phyloP scores from a whole-genome alignment of 2,888 invertebrate species.

The Agrotis puta region DNA sequence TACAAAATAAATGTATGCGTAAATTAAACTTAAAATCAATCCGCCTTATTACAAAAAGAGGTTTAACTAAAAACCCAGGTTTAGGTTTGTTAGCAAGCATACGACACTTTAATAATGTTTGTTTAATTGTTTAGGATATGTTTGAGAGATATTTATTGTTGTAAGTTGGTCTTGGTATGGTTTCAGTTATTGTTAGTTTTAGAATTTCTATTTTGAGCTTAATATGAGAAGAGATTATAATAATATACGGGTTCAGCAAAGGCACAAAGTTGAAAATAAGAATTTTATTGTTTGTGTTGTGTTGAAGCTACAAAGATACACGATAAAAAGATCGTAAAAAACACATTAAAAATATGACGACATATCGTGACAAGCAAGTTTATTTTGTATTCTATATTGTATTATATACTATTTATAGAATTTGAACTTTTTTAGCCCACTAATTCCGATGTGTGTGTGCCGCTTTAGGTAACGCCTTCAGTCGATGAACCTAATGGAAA shows the following conservation, averaged over 20 bases:
- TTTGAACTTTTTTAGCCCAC: no score
- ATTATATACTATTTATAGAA: no score
- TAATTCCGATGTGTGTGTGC: no score
- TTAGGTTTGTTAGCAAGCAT: slow-evolving; percentile 33
- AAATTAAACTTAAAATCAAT: slow-evolving; percentile 42
- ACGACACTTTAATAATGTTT: slow-evolving; percentile 31
- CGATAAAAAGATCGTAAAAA: no score
- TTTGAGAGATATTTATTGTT: slow-evolving; percentile 28
- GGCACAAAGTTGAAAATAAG: slow-evolving; percentile 3
- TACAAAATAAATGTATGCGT: slow-evolving; percentile 30
- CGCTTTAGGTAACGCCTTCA: no score
- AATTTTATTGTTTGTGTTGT: background rate
- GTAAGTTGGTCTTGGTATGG: slow-evolving; percentile 3
- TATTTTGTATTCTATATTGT: no score
- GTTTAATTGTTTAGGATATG: slow-evolving; percentile 50
- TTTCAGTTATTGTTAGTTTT: slow-evolving; percentile 4
- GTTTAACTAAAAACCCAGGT: no score
- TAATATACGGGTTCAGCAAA: background rate
- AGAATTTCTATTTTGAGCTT: slow-evolving; percentile 1
- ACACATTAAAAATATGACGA: no score
- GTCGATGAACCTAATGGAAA: no score
- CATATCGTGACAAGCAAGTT: no score
- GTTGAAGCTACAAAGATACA: no score
- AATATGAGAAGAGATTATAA: background rate
- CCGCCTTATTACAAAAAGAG: no score